Base-by-base conservation (phyloP, 2,888 invertebrate species). In the Drosophila buzzatii region DNA sequence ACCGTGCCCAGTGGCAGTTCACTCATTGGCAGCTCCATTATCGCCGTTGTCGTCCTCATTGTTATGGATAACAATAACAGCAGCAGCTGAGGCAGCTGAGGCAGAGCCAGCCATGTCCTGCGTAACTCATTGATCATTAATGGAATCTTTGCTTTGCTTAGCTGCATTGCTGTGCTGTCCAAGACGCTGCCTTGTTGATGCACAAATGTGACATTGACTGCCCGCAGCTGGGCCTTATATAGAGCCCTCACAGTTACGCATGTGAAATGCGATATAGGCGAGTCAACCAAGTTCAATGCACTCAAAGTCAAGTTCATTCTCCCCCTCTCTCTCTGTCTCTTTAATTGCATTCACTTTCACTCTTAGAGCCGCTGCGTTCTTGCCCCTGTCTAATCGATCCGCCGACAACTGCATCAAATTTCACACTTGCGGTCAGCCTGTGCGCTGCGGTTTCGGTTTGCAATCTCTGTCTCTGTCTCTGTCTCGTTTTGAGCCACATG, bases 91-190 rank as follows among this genome's bases (percentile, higher is more conserved):
- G 39, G 20, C 63, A 39, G 37, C 37, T 14, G 37, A 14, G 37
- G 37, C 63, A 18, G 14, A 2, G 70, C 57, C 23, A 23, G 23
- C 23, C 23, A 23, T 23, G 23, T 23, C 62, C 70, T 62, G 53
- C 61, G 59, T 73, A 82, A 80, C 70, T 76, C 83, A 85, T 89
- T 80, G 88, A 90, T 81, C 83, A 76, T 85, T 85, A 89, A 81
- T 79, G 81, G 72, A 66, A 76, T 73, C 63, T 70, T 73, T 58
- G 77, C 57, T 57, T 60, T 57, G 78, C 42, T 66, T 42, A 70
- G 66, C 68, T 58, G 45, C 49, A 59, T 51, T 42, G 42, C 49
- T 58, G 44, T 12, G 20, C 52, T 20, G 14, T 33, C 37, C 2
- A 41, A 39, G 47, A 60, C 73, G 27, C 14, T 55, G 49, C 35